These are phyloP conservation scores for Mormyrus iriodes DNA, from an alignment of 2,113 vertebrate genomes.

Conservation along the genomic window DNA sequence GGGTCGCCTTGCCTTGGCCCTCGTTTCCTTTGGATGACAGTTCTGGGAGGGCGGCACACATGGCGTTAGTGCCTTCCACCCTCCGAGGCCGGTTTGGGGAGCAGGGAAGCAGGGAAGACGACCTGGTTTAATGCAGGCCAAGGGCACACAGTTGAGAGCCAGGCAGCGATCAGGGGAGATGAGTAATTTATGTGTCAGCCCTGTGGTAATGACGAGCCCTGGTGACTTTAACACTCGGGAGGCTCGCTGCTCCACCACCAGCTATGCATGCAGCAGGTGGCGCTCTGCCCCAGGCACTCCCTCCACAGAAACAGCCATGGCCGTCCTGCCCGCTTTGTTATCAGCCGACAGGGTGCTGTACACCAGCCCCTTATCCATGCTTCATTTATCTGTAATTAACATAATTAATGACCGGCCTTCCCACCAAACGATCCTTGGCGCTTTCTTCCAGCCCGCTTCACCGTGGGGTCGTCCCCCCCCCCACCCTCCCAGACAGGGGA, in stretches of 20 bases:
- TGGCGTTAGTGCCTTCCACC: background rate
- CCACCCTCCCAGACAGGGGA: background rate
- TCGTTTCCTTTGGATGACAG: no score
- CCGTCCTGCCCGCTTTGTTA: background rate
- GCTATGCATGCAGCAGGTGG: background rate
- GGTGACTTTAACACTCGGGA: background rate
- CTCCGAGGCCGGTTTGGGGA: background rate
- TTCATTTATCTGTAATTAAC: constrained; percentile 58
- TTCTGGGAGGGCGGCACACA: no score
- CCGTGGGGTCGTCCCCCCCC: constrained; percentile 15
- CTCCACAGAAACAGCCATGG: background rate
- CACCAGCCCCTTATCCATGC: constrained; percentile 43
- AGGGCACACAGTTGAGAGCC: background rate
- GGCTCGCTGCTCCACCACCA: background rate
- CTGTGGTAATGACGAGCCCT: background rate
- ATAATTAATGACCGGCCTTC: constrained; percentile 52
- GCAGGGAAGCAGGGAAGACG: background rate
- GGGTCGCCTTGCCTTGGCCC: background rate
- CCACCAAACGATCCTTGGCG: constrained; percentile 39
- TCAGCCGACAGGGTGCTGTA: constrained; percentile 1
- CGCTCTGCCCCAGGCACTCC: no score
- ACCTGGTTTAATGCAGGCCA: constrained; percentile 1
- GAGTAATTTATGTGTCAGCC: background rate
- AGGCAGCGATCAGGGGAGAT: background rate
- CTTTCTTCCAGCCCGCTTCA: constrained; percentile 36